These are phyloP conservation scores for Achatina immaculata DNA, from an alignment of 1,140 invertebrate genomes.

Conservation along the genomic window DNA sequence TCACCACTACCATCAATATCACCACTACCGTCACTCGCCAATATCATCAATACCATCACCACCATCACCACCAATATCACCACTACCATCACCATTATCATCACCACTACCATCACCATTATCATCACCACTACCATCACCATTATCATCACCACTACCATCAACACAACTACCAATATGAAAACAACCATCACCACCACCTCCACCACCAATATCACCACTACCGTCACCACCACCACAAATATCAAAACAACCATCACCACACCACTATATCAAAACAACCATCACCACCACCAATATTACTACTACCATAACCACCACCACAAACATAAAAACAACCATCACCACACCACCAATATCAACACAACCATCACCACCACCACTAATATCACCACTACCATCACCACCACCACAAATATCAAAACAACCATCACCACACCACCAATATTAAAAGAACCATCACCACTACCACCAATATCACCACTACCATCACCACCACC, in stretches of 20 bases:
- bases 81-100: too few species aligned
- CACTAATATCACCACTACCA: background rate
- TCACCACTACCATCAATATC: too few species aligned
- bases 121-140: background rate
- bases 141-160: background rate
- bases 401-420: background rate
- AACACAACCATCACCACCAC: background rate
- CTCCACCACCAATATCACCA: conserved; percentile 4
- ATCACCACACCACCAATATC: background rate
- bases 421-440: background rate
- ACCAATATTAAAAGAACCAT: background rate
- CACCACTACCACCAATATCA: too few species aligned
- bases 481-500: background rate
- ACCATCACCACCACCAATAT: background rate
- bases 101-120: too few species aligned
- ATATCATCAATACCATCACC: too few species aligned
- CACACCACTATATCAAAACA: background rate
- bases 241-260: background rate
- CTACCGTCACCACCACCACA: too few species aligned
- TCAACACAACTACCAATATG: background rate
- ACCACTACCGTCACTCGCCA: too few species aligned
- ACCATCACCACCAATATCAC: too few species aligned
- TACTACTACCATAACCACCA: too few species aligned
- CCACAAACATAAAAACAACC: background rate
- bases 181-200: background rate